These are phyloP conservation scores for Axis porcinus DNA, from an alignment of 2,113 vertebrate species.

Conservation along the genomic window DNA sequence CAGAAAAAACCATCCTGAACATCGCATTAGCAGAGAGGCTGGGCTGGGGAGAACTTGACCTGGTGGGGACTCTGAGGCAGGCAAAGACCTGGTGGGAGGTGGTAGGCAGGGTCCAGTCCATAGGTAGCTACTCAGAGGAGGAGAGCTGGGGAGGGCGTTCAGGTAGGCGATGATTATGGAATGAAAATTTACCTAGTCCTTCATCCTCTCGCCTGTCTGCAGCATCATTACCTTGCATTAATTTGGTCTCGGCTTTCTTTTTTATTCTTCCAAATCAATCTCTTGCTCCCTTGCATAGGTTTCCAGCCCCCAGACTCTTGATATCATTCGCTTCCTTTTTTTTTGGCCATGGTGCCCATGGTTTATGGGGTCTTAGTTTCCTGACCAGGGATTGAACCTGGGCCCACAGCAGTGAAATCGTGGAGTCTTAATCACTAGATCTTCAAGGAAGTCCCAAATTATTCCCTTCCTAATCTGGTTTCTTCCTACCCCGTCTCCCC, in stretches of 20 bases:
- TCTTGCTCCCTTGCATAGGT: not conserved
- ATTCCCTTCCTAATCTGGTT: not conserved
- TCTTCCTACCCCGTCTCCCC: not conserved
- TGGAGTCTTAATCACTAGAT: not conserved
- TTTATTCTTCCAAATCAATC: not conserved
- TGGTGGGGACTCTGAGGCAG: not conserved
- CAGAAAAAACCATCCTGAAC: not conserved
- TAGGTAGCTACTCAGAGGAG: not conserved
- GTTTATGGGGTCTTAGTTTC: not conserved
- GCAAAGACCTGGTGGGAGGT: not conserved
- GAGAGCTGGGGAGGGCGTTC: not conserved
- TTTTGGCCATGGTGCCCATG: not conserved
- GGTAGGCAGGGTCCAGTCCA: not conserved
- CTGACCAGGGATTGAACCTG: not conserved
- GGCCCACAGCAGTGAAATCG: not conserved
- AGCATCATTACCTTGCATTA: not conserved
- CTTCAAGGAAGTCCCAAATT: not conserved
- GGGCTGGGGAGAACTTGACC: not conserved
- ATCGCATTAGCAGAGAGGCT: not conserved
- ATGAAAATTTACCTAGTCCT: not conserved
- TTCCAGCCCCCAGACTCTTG: not conserved
- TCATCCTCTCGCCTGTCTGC: not conserved
- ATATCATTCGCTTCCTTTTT: not conserved
- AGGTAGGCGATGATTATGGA: not conserved
- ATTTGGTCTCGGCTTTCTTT: not conserved